phyloP scores from a whole-genome alignment of 2,888 invertebrate species.

The Biston betularia region DNA sequence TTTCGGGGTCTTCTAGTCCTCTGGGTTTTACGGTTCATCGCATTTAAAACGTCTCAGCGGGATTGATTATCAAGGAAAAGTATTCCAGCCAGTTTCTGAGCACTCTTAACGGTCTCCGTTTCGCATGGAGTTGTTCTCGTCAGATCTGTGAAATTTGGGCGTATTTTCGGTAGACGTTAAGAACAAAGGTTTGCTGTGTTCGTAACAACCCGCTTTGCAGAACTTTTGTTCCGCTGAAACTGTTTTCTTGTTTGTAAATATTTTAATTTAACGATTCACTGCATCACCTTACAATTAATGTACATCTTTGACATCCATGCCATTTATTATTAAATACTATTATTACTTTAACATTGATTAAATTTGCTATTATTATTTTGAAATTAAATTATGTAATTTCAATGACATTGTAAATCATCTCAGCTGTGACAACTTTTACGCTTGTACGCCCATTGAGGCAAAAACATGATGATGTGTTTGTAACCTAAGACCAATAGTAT shows the following conservation, averaged over 20 bases:
- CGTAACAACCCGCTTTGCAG: conserved; percentile 15
- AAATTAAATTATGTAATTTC: too few relatives aligned
- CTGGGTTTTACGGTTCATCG: conserved; percentile 62
- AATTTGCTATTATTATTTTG: too few relatives aligned
- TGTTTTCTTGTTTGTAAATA: conserved; percentile 4
- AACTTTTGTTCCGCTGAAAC: conserved; percentile 14
- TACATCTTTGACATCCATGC: too few relatives aligned
- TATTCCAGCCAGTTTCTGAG: conserved; percentile 49
- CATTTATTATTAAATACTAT: too few relatives aligned
- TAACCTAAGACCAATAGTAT: too few relatives aligned
- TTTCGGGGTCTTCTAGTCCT: conserved; percentile 53
- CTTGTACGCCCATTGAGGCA: too few relatives aligned
- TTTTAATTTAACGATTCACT: conserved; percentile 14
- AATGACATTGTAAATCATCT: too few relatives aligned
- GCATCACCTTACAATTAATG: background rate
- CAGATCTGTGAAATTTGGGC: conserved; percentile 36
- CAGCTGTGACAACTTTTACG: too few relatives aligned
- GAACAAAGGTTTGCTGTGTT: conserved; percentile 28
- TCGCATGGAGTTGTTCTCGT: conserved; percentile 42
- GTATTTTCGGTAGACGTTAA: conserved; percentile 25
- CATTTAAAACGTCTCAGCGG: conserved; percentile 55
- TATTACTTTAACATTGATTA: too few relatives aligned
- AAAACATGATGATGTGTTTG: too few relatives aligned
- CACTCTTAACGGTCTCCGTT: conserved; percentile 51
- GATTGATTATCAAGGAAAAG: conserved; percentile 54